Percentiles rank a stretch among this genome's conserved stretches.
Evolutionary conservation across 2,888 invertebrate species (phyloP).

Genomic region (Lamellibrachia columna): DNA sequence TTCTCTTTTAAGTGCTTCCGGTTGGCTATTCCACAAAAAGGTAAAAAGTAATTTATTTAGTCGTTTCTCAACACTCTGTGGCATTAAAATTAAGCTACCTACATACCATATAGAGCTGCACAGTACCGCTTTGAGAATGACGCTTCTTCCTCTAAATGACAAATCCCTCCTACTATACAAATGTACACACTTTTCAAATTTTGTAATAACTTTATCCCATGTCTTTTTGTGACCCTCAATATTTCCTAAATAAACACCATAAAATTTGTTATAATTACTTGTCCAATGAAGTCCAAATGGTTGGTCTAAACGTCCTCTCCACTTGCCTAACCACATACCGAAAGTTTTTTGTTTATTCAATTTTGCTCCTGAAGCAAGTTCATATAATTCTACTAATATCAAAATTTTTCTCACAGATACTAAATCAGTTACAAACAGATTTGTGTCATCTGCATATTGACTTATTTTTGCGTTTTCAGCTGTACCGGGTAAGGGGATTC

Average conservation of each 20-base stretch:
- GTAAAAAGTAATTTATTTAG: background rate
- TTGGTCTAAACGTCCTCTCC: no score
- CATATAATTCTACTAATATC: background rate
- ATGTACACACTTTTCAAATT: slow-evolving; percentile 13
- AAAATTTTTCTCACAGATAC: background rate
- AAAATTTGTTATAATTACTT: background rate
- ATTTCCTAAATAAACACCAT: background rate
- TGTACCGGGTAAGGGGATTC: background rate
- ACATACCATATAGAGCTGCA: slow-evolving; percentile 18
- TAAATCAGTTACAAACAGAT: background rate
- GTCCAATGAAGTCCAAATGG: background rate
- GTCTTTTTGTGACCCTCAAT: background rate
- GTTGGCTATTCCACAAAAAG: background rate
- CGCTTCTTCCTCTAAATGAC: slow-evolving; percentile 22
- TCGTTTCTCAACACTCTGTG: background rate
- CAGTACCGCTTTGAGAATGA: background rate
- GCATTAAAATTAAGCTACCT: background rate
- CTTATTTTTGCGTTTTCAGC: no score
- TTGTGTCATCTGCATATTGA: slow-evolving; percentile 13
- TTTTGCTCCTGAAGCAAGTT: background rate
- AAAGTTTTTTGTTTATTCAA: slow-evolving; percentile 24
- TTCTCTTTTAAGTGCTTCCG: background rate
- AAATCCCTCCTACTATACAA: slow-evolving; percentile 22
- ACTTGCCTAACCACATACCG: no score
- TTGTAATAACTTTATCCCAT: background rate